Evolutionary conservation across 2,797 vertebrate species (phyloP), one percentile per base, ranked within the genome.

Genomic region (Melanotaenia trifasciata): DNA sequence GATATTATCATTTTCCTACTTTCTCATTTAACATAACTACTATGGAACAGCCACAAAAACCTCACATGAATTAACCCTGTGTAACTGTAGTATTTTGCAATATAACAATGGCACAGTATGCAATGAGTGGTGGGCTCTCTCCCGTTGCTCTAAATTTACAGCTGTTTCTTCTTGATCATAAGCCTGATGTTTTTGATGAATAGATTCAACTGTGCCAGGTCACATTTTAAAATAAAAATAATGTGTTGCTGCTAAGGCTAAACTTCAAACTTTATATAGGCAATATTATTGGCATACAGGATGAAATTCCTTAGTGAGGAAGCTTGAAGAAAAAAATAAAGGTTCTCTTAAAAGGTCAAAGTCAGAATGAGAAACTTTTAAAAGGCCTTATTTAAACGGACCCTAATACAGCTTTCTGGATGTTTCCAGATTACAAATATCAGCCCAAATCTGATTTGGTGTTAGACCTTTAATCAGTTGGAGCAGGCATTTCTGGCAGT

Each of bases 401-500:
- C 22, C 58, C 6, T 3, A 18, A 22, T 45, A 28, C 4, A 7
- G 33, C 36, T 32, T 74, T 70, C 35, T 71, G 33, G 63, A 59
- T 35, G 33, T 7, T 61, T 77, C 54, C 38, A 67, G 33, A 64
- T 51, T 63, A 67, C 4, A 36, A 53, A 56, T 9, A 1, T 53
- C 35, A 59, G 18, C 8, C 8, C 30, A 13, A 76, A 81, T 71
- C 68, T 22, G 68, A 80, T 87, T 80, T 80, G 5, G 50, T 32
- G 0, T 26, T 28, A 58, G 1, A 51, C 16, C 43, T 63, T 7
- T 53, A 64, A 69, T 59, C 12, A 22, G 26, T 32, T 40, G 13
- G 11, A 40, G 12, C 2, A 24, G 16, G n/a, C 5, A 13, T 40
- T 84, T 85, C 32, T 70, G 22, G 70, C 35, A 32, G 33, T 74